Percentiles rank a stretch among this genome's conserved stretches.
These are phyloP conservation scores for Myotis yumanensis DNA, from an alignment of 2,113 vertebrate species.

Conservation along the genomic window DNA sequence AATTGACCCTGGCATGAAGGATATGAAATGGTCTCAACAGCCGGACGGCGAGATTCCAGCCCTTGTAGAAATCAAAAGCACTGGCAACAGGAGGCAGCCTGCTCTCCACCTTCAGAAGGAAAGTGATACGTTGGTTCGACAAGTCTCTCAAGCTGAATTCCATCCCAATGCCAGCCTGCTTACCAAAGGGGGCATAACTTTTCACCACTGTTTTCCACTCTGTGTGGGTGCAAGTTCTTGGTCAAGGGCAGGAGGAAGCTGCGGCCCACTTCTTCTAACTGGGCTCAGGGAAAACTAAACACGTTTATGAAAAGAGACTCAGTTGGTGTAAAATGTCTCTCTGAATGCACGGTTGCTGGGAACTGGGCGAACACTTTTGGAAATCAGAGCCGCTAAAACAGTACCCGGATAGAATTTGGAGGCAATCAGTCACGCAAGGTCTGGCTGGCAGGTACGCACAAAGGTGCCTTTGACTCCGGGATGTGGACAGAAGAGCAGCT, in stretches of 20 bases:
- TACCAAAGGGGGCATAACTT: background rate
- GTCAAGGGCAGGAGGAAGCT: background rate
- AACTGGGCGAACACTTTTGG: background rate
- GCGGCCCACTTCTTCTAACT: background rate
- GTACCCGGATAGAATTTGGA: background rate
- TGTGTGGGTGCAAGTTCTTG: background rate
- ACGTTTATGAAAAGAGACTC: background rate
- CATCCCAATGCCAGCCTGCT: background rate
- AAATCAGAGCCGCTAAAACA: background rate
- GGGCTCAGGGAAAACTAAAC: background rate
- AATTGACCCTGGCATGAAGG: background rate
- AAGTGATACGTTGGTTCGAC: background rate
- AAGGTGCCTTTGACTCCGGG: slow-evolving; percentile 53
- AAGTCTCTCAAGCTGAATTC: background rate
- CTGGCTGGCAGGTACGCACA: background rate
- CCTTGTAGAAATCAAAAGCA: background rate
- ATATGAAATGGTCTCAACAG: background rate
- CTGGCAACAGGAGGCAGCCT: background rate
- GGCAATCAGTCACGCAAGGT: background rate
- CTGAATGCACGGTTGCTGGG: background rate
- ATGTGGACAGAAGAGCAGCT: background rate
- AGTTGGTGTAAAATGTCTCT: background rate
- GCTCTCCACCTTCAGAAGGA: background rate
- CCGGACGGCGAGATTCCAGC: background rate
- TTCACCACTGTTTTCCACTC: background rate